These are phyloP conservation scores for Shinisaurus crocodilurus DNA, from an alignment of 2,113 vertebrate genomes.

Conservation along the genomic window DNA sequence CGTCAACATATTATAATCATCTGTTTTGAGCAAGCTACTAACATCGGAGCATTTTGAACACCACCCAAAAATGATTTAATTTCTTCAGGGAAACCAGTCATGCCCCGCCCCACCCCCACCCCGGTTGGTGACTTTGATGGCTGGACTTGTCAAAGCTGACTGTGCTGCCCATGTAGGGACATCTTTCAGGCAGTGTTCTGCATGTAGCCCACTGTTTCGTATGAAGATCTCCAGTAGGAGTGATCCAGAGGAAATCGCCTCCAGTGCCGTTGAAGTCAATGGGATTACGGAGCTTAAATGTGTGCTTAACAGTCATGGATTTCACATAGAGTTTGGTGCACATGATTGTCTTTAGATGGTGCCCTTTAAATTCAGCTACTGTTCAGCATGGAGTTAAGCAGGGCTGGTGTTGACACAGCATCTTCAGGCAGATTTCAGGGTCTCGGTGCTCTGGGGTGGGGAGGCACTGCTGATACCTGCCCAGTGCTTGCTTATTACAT, in stretches of 20 bases:
- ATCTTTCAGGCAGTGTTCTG: not conserved
- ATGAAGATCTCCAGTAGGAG: not conserved
- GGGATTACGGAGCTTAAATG: not conserved
- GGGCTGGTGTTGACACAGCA: not conserved
- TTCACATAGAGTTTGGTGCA: not conserved
- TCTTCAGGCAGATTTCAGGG: not conserved
- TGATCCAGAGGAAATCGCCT: not conserved
- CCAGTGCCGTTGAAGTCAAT: not conserved
- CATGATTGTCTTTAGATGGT: not conserved
- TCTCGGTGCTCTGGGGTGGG: not conserved
- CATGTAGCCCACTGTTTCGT: not conserved
- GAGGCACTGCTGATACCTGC: not conserved
- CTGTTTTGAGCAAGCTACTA: not conserved
- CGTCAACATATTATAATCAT: not conserved
- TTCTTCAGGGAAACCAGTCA: not conserved
- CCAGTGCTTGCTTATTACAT: not conserved
- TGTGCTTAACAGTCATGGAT: too few species aligned
- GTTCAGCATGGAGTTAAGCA: not conserved
- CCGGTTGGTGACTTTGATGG: not conserved
- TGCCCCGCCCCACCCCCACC: not conserved
- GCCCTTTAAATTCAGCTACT: not conserved
- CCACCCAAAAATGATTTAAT: not conserved
- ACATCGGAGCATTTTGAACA: too few species aligned
- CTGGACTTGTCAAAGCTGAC: not conserved
- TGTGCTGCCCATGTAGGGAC: not conserved